These are phyloP conservation scores for Hormaphis cornu DNA, from an alignment of 1,140 invertebrate genomes.

Conservation along the genomic window DNA sequence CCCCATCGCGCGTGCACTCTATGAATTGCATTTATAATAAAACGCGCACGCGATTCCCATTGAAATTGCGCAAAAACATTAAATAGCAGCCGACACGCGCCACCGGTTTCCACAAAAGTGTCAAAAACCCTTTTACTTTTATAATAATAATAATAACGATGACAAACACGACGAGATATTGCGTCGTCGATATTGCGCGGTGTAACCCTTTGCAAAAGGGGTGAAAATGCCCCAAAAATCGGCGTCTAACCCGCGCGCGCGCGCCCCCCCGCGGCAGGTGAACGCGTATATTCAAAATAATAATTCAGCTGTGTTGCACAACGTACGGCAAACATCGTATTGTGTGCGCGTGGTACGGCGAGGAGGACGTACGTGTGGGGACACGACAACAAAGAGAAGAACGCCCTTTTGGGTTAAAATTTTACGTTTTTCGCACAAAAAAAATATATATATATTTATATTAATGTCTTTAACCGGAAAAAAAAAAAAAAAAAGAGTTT, in stretches of 20 bases:
- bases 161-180: too few relatives aligned
- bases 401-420: conserved; percentile 19
- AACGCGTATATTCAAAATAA: neutral
- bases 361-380: neutral
- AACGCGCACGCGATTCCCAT: neutral
- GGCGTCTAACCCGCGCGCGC: neutral
- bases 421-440: conserved; percentile 24
- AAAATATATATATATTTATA: conserved; percentile 16
- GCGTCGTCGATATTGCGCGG: neutral
- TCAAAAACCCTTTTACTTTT: conserved; percentile 25
- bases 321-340: neutral
- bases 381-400: conserved; percentile 2
- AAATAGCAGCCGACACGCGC: conserved; percentile 21
- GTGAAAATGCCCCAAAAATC: conserved; percentile 28
- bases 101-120: conserved; percentile 29
- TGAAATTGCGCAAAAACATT: conserved; percentile 32
- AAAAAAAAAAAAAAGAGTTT: conserved; percentile 28
- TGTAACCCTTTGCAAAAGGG: conserved; percentile 19
- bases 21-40: neutral
- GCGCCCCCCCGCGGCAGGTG: neutral
- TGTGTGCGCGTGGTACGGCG: neutral
- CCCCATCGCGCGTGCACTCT: neutral
- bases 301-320: conserved; percentile 26
- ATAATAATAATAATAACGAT: too few relatives aligned
- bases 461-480: conserved; percentile 7